Evolutionary conservation across 2,113 vertebrate species (phyloP).

Genomic region (Parus major): DNA sequence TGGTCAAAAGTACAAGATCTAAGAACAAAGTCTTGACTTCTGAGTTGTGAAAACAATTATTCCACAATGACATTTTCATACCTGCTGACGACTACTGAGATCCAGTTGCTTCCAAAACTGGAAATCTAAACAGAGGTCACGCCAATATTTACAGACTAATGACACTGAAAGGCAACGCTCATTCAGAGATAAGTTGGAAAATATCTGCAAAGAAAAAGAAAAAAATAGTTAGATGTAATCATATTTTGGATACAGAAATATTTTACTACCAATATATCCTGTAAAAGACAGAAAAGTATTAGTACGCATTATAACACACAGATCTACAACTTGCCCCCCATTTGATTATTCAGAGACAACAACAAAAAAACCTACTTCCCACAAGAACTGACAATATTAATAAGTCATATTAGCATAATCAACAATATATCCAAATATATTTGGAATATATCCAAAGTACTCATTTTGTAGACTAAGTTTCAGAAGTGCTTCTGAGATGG

Average conservation of each 20-base stretch:
- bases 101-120: conserved; percentile 99
- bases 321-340: neutral
- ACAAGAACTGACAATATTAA: neutral
- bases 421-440: too few species aligned
- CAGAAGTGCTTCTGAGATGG: neutral
- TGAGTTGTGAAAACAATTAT: neutral
- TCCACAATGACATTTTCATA: conserved; percentile 61
- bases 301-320: neutral
- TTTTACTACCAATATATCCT: neutral
- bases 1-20: neutral
- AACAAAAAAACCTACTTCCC: neutral
- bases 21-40: neutral
- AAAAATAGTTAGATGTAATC: neutral
- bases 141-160: conserved; percentile 98
- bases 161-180: conserved; percentile 94
- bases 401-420: neutral
- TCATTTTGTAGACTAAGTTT: neutral
- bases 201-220: conserved; percentile 80
- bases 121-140: conserved; percentile 96
- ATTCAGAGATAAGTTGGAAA: conserved; percentile 94
- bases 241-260: neutral
- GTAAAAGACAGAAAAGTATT: neutral
- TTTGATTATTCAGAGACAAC: neutral
- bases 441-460: neutral
- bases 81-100: conserved; percentile 96